Conservation (phyloP, 2,888 invertebrate species). For the Hydrotaea diabolus region DNA sequence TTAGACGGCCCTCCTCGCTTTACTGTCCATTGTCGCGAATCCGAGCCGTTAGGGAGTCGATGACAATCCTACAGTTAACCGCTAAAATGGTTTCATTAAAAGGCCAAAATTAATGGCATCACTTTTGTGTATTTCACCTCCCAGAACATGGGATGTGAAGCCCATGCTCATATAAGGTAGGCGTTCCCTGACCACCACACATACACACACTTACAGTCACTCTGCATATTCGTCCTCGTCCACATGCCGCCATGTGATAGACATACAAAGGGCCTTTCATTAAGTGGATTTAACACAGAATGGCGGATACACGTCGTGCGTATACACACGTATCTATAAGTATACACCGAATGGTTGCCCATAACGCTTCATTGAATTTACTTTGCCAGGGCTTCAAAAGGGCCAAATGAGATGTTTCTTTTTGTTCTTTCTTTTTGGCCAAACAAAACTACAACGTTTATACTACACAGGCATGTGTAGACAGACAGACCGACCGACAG, state of each 20-base stretch:
- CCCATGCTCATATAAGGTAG: slow-evolving; percentile 1
- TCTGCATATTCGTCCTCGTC: neutral
- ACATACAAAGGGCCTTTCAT: slow-evolving; percentile 41
- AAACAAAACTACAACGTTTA: neutral
- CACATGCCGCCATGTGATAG: neutral
- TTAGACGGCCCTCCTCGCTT: too few species aligned
- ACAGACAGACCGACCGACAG: neutral
- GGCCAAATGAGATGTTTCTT: slow-evolving; percentile 12
- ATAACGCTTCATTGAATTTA: slow-evolving; percentile 16
- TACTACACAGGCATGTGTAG: neutral
- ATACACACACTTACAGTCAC: neutral
- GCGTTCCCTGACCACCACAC: slow-evolving; percentile 57
- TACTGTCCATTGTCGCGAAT: neutral
- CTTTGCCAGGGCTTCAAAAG: slow-evolving; percentile 3
- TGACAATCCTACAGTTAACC: neutral
- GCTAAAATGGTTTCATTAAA: slow-evolving; percentile 27
- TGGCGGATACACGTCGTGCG: slow-evolving; percentile 19
- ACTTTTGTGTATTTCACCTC: slow-evolving; percentile 4
- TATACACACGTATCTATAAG: neutral
- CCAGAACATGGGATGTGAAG: neutral
- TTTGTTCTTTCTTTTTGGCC: neutral
- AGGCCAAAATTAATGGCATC: slow-evolving; percentile 39
- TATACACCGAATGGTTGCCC: neutral
- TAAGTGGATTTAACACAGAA: slow-evolving; percentile 38
- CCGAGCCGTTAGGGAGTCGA: neutral